Conservation (phyloP, 2,113 vertebrate genomes). For the Hypanus sabinus region DNA sequence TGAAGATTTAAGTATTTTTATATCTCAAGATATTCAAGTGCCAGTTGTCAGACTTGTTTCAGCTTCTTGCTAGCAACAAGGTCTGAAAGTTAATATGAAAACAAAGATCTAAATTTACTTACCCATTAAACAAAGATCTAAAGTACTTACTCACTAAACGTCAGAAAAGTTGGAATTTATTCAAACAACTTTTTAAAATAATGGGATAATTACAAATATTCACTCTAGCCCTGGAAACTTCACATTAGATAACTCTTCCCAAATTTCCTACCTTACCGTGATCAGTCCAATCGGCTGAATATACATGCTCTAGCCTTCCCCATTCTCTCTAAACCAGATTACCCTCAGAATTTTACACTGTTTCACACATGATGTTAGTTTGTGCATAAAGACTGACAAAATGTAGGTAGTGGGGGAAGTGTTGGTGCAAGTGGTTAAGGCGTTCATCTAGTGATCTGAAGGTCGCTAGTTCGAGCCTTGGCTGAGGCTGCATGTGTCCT, state of each 20-base stretch:
- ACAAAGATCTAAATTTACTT: background rate
- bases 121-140: background rate
- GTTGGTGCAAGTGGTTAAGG: too few species aligned
- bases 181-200: background rate
- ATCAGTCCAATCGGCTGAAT: background rate
- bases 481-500: too few species aligned
- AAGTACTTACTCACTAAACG: background rate
- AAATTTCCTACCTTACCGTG: background rate
- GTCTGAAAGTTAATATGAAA: background rate
- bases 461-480: too few species aligned
- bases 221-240: background rate
- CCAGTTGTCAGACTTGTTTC: too few species aligned
- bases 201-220: background rate
- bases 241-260: background rate
- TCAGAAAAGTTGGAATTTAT: background rate
- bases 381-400: background rate
- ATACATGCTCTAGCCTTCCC: background rate
- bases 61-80: too few species aligned
- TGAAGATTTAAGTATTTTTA: too few species aligned
- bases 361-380: background rate
- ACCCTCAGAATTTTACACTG: background rate
- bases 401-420: background rate
- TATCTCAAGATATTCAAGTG: too few species aligned
- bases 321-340: background rate
- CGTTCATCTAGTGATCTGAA: too few species aligned